These are phyloP conservation scores for Pseudochaenichthys georgianus DNA, from an alignment of 2,797 vertebrate species.

Conservation along the genomic window DNA sequence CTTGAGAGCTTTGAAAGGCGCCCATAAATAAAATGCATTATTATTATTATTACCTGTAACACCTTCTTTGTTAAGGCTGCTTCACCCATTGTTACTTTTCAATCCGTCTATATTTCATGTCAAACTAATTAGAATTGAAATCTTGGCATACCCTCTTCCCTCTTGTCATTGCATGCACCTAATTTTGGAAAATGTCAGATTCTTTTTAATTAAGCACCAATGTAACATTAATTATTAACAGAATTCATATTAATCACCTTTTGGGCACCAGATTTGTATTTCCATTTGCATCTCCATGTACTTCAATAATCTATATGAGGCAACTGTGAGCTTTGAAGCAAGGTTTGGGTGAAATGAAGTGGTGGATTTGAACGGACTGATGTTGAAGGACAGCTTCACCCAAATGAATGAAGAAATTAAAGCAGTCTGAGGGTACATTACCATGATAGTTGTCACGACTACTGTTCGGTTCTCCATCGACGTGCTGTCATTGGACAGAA, in stretches of 20 bases:
- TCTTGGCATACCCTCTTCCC: too few relatives aligned
- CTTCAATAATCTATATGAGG: neutral
- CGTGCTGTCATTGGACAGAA: conserved; percentile 93
- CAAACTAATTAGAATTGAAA: neutral
- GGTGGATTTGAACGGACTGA: neutral
- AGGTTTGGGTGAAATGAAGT: conserved; percentile 8
- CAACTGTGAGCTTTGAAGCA: neutral
- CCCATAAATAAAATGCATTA: too few relatives aligned
- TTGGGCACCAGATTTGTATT: conserved; percentile 14
- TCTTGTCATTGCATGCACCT: neutral
- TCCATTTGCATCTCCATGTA: neutral
- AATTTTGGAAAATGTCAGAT: neutral
- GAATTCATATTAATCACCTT: neutral
- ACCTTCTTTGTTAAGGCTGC: too few relatives aligned
- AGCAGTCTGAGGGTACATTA: conserved; percentile 83
- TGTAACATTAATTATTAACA: neutral
- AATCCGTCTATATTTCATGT: neutral
- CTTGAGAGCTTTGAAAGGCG: too few relatives aligned
- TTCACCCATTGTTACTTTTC: neutral
- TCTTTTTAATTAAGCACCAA: neutral
- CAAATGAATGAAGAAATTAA: conserved; percentile 22
- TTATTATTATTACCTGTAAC: too few relatives aligned
- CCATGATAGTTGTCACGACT: conserved; percentile 98
- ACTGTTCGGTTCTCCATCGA: conserved; percentile 97
- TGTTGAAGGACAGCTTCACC: conserved; percentile 12